These are phyloP conservation scores for Melanotaenia maccullochi DNA, from an alignment of 2,797 vertebrate species.

Conservation along the genomic window DNA sequence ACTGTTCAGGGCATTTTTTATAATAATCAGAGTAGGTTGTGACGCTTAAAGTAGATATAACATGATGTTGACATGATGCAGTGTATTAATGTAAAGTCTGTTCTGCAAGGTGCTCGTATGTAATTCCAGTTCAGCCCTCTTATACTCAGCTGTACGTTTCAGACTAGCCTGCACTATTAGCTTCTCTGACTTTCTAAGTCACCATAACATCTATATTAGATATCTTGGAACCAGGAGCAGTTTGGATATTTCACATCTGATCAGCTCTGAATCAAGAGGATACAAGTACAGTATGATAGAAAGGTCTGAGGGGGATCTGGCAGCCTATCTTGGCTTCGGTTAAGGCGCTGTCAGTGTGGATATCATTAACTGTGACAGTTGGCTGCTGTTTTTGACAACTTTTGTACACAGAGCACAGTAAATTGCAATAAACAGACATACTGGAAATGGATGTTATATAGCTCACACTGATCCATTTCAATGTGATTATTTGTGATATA, in stretches of 20 bases:
- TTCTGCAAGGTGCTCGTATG: slow-evolving; percentile 6
- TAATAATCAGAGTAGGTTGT: neutral
- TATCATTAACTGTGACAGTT: slow-evolving; percentile 41
- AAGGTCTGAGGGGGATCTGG: slow-evolving; percentile 26
- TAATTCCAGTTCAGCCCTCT: neutral
- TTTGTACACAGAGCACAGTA: slow-evolving; percentile 27
- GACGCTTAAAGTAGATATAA: neutral
- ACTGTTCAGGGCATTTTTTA: neutral
- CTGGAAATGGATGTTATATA: slow-evolving; percentile 9
- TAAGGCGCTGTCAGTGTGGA: slow-evolving; percentile 34
- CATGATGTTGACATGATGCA: neutral
- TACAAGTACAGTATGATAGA: neutral
- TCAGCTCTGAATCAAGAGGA: slow-evolving; percentile 11
- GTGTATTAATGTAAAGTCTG: slow-evolving; percentile 3
- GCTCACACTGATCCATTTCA: neutral
- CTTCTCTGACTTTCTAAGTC: neutral
- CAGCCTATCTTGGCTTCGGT: slow-evolving; percentile 18
- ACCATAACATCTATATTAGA: neutral
- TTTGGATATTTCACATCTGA: slow-evolving; percentile 19
- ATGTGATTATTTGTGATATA: slow-evolving; percentile 10
- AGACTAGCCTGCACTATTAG: neutral
- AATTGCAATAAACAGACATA: slow-evolving; percentile 29
- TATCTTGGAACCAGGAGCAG: slow-evolving; percentile 3
- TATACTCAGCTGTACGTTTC: neutral
- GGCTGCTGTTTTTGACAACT: slow-evolving; percentile 50